These are phyloP conservation scores for Atherinosoma microstoma DNA, from an alignment of 2,797 vertebrate species.

Conservation along the genomic window DNA sequence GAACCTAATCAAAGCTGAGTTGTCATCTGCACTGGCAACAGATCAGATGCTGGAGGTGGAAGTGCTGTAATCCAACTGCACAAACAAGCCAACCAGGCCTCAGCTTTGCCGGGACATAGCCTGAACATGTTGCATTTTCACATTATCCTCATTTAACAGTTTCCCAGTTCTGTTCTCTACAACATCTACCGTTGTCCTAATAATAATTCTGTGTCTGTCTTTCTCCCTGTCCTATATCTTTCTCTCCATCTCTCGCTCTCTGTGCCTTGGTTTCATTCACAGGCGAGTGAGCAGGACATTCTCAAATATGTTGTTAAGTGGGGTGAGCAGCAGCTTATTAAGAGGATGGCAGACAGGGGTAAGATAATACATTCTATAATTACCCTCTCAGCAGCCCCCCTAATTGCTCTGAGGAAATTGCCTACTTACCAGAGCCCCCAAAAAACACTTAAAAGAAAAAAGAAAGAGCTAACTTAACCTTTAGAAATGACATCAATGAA, in stretches of 20 bases:
- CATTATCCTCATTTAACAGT: slow-evolving; percentile 44
- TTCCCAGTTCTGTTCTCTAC: slow-evolving; percentile 34
- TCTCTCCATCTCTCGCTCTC: slow-evolving; percentile 8
- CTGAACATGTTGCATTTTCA: slow-evolving; percentile 48
- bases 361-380: slow-evolving; percentile 83
- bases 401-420: slow-evolving; percentile 76
- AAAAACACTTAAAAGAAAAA: slow-evolving; percentile 64
- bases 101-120: slow-evolving; percentile 12
- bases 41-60: slow-evolving; percentile 66
- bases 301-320: slow-evolving; percentile 99
- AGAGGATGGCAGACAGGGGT: slow-evolving; percentile 99
- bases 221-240: slow-evolving; percentile 30
- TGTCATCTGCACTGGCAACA: slow-evolving; percentile 50
- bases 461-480: slow-evolving; percentile 38
- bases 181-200: slow-evolving; percentile 54
- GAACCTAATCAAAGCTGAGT: slow-evolving; percentile 59
- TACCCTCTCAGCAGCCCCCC: slow-evolving; percentile 71
- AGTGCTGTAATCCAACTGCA: slow-evolving; percentile 52
- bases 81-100: slow-evolving; percentile 42
- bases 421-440: slow-evolving; percentile 60
- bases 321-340: slow-evolving; percentile 98
- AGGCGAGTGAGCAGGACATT: slow-evolving; percentile 99
- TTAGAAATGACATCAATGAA: slow-evolving; percentile 30
- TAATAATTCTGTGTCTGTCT: slow-evolving; percentile 43
- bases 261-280: slow-evolving; percentile 65